phyloP scores from a whole-genome alignment of 1,140 invertebrate species.

The Tribolium madens region DNA sequence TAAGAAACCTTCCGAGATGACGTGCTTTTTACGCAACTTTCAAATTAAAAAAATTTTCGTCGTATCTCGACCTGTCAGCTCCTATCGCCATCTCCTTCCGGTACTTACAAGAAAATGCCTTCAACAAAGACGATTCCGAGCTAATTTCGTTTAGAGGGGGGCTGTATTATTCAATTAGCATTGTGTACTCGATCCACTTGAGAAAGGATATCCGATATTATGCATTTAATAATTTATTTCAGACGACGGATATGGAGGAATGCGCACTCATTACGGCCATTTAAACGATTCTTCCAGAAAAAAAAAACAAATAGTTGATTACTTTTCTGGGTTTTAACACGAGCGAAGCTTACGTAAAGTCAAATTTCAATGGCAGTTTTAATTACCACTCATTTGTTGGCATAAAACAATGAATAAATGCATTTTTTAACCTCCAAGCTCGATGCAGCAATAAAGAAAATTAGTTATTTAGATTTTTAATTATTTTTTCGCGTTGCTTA shows the following conservation, averaged over 20 bases:
- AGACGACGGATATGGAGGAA: conserved; percentile 4
- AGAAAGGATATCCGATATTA: conserved; percentile 44
- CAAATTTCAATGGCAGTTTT: too few relatives aligned
- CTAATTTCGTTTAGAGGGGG: conserved; percentile 11
- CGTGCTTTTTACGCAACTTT: conserved; percentile 4
- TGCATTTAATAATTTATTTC: conserved; percentile 30
- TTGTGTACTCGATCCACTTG: conserved; percentile 28
- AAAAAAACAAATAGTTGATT: too few relatives aligned
- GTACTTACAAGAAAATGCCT: conserved; percentile 19
- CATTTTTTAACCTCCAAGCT: background rate
- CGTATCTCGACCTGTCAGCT: background rate
- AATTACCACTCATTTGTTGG: too few relatives aligned
- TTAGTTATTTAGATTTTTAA: background rate
- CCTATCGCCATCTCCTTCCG: background rate
- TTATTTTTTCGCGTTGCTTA: background rate
- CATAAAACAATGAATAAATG: background rate
- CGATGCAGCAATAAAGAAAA: background rate
- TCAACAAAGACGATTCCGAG: conserved; percentile 6
- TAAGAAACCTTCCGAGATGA: conserved; percentile 4
- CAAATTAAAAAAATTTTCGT: background rate
- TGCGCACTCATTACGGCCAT: background rate
- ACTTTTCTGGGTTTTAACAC: too few relatives aligned
- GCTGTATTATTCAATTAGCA: conserved; percentile 43
- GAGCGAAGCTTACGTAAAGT: too few relatives aligned
- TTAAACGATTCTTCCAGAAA: too few relatives aligned